Evolutionary conservation across 2,113 vertebrate genomes (phyloP), one percentile per base, ranked within the genome.

Genomic region (Corythornis vintsioides): DNA sequence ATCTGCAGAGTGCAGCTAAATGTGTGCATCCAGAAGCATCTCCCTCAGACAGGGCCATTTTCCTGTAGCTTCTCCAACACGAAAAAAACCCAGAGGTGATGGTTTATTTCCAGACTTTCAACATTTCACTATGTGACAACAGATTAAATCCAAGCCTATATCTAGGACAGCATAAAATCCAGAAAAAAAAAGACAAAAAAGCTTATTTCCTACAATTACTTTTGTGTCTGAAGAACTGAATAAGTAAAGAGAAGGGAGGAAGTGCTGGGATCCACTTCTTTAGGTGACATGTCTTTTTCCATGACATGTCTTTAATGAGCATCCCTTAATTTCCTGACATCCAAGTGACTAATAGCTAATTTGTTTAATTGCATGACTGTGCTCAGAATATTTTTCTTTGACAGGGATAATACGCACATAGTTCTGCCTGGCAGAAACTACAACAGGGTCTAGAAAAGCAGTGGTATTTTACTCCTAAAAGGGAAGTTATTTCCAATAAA

Each of bases 361-460:
- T 92, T 93, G 25, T 92, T 94, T 96, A 93, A 94, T 90, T 93
- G 57, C 60, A 65, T 89, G 53, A 67, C 57, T 70, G 22, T 75
- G 42, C 33, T 95, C 15, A 71, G 71, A 94, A 80, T 69, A 56
- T 59, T 94, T 85, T 84, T 66, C 20, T 74, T 91, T 86, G 59
- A 70, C 71, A 92, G 57, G 65, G 31, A 40, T 74, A 89, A 74
- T 64, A 74, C n/a, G 66, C 29, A 69, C 2, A 11, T 42, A 67
- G 29, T 48, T 94, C 43, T 94, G 33, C 45, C 65, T 56, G 25
- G 53, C 48, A 93, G 35, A 83, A 78, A 56, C 14, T 56, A 70
- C 33, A 93, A 29, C 45, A 83, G 10, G 33, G 11, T 56, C 48
- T 88, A 79, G 76, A 53, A 92, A 83, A 83, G 35, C 25, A 79